Evolutionary conservation across 2,888 invertebrate genomes (phyloP).

Genomic region (Neelides folsomi): DNA sequence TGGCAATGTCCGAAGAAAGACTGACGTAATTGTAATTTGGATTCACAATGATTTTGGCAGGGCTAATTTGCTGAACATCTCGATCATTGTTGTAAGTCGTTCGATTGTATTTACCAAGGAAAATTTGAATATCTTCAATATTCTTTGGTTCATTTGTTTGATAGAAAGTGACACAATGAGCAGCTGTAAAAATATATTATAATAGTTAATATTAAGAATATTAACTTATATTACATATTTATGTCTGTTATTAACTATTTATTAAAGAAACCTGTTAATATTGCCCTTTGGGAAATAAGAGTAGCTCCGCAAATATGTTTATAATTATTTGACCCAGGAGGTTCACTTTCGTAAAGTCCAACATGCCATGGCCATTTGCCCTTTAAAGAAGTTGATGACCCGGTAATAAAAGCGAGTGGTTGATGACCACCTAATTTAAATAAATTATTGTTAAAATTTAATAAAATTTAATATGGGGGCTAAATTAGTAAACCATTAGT

Average conservation of each 20-base stretch:
- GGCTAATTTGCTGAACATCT: constrained; percentile 8
- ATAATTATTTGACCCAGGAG: constrained; percentile 6
- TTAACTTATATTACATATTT: too few species aligned
- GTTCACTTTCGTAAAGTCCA: constrained; percentile 16
- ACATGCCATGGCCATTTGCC: constrained; percentile 23
- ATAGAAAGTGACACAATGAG: constrained; percentile 14
- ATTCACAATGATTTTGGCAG: constrained; percentile 9
- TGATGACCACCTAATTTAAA: constrained; percentile 7
- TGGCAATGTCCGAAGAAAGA: constrained; percentile 12
- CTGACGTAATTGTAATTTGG: constrained; percentile 5
- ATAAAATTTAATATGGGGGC: not conserved
- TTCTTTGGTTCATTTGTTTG: constrained; percentile 14
- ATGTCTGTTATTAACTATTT: too few species aligned
- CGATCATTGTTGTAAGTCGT: constrained; percentile 12
- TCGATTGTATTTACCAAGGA: constrained; percentile 15
- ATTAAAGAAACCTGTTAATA: too few species aligned
- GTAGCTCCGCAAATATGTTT: constrained; percentile 18
- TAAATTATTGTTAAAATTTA: not conserved
- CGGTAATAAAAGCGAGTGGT: constrained; percentile 10
- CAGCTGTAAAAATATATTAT: constrained; percentile 10
- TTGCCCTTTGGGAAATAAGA: constrained; percentile 9
- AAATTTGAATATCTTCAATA: constrained; percentile 6
- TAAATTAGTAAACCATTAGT: too few species aligned
- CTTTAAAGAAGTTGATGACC: constrained; percentile 8
- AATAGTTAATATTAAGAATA: not conserved